Conservation (phyloP, 2,113 vertebrate genomes). For the Gambusia affinis region DNA sequence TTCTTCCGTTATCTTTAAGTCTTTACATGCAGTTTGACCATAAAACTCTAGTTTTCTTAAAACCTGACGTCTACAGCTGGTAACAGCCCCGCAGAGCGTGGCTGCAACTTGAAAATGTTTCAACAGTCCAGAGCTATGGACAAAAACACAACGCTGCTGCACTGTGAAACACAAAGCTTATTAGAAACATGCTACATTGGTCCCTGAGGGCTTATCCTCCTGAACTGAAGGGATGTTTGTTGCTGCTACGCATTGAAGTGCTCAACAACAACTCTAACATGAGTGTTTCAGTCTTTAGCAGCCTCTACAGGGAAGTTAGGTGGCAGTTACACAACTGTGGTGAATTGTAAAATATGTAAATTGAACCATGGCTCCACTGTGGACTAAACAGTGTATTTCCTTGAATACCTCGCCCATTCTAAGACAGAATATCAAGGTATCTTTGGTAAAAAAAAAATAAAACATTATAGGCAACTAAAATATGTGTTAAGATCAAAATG, state of each 20-base stretch:
- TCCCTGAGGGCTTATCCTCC: neutral
- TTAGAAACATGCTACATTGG: neutral
- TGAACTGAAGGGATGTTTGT: neutral
- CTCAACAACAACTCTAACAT: neutral
- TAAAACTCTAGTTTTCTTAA: slow-evolving; percentile 2
- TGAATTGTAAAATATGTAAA: slow-evolving; percentile 17
- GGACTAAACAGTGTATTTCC: neutral
- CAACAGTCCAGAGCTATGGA: slow-evolving; percentile 20
- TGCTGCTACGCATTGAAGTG: slow-evolving; percentile 2
- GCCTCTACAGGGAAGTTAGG: neutral
- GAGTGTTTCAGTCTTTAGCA: neutral
- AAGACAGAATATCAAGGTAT: neutral
- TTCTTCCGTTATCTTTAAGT: no score
- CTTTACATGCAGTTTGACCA: neutral
- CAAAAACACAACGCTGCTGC: slow-evolving; percentile 7
- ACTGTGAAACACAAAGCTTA: neutral
- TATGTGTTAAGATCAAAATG: neutral
- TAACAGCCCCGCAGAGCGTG: slow-evolving; percentile 22
- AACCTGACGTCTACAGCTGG: slow-evolving; percentile 17
- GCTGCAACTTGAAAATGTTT: slow-evolving; percentile 21
- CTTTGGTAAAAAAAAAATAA: neutral
- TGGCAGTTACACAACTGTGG: neutral
- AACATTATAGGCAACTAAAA: neutral
- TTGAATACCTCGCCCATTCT: neutral
- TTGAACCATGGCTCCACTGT: slow-evolving; percentile 5